Percentiles rank a stretch among this genome's conserved stretches.
Conservation (phyloP, 2,888 invertebrate species). For the Latheticus oryzae region DNA sequence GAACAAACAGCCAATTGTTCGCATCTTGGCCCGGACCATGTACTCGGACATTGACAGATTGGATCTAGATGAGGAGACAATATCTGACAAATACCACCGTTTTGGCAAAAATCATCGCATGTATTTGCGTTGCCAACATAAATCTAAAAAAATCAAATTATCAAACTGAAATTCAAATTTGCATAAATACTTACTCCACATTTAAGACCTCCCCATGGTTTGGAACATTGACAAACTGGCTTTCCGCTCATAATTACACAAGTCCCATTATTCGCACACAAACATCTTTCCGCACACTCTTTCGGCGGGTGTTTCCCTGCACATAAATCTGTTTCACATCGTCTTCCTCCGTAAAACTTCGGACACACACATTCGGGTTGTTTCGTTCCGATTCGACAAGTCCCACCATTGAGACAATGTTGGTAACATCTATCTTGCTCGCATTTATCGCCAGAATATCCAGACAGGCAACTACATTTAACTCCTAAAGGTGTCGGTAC, state of each 20-base stretch:
- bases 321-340: slow-evolving; percentile 70
- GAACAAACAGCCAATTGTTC: slow-evolving; percentile 66
- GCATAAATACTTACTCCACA: slow-evolving; percentile 64
- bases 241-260: slow-evolving; percentile 68
- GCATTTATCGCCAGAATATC: slow-evolving; percentile 71
- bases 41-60: slow-evolving; percentile 69
- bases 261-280: slow-evolving; percentile 53
- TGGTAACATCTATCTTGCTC: slow-evolving; percentile 71
- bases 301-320: slow-evolving; percentile 59
- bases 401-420: slow-evolving; percentile 72
- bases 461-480: slow-evolving; percentile 66
- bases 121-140: slow-evolving; percentile 72
- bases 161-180: background rate
- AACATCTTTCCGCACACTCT: slow-evolving; percentile 46
- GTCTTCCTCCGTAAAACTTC: slow-evolving; percentile 64
- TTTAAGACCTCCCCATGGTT: slow-evolving; percentile 69
- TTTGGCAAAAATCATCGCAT: slow-evolving; percentile 70
- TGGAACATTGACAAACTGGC: slow-evolving; percentile 69
- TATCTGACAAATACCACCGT: slow-evolving; percentile 72
- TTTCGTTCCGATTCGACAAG: slow-evolving; percentile 61
- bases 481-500: slow-evolving; percentile 47
- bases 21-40: slow-evolving; percentile 71
- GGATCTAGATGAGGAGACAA: slow-evolving; percentile 66
- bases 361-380: slow-evolving; percentile 66
- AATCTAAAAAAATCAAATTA: slow-evolving; percentile 50